These are phyloP conservation scores for Macrobrachium nipponense DNA, from an alignment of 1,140 invertebrate genomes.

Conservation along the genomic window DNA sequence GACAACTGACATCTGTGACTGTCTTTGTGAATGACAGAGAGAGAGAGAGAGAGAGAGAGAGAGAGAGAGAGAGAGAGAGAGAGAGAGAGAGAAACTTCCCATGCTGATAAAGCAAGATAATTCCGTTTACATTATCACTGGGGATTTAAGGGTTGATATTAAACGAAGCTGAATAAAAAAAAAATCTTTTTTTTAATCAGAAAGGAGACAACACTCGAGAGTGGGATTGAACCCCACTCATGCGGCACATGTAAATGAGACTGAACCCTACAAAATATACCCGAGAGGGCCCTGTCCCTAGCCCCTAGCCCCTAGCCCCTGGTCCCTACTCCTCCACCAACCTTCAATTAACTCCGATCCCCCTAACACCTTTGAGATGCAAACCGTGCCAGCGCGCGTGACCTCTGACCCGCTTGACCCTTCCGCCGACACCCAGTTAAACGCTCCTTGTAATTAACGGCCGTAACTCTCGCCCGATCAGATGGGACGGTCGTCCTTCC, in stretches of 20 bases:
- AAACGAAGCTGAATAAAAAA: too few species aligned
- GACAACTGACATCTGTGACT: too few species aligned
- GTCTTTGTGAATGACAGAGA: too few species aligned
- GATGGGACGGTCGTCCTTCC: not conserved
- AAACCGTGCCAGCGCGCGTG: slow-evolving; percentile 10
- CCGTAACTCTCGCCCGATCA: not conserved
- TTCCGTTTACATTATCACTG: too few species aligned
- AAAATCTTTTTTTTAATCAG: too few species aligned
- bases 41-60: too few species aligned
- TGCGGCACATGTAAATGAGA: slow-evolving; percentile 6
- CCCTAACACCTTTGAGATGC: slow-evolving; percentile 37
- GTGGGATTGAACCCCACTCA: not conserved
- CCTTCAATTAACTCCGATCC: slow-evolving; percentile 34
- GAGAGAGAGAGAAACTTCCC: too few species aligned
- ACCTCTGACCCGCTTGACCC: slow-evolving; percentile 23
- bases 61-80: too few species aligned
- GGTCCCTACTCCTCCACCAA: slow-evolving; percentile 1
- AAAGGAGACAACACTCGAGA: not conserved
- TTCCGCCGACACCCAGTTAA: not conserved
- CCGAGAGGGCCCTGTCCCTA: not conserved
- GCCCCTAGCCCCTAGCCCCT: too few species aligned
- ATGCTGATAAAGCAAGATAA: too few species aligned
- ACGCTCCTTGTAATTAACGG: not conserved
- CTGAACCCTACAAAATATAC: slow-evolving; percentile 10
- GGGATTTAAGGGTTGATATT: too few species aligned